A percentile compares a stretch with the other conserved stretches of the same genome.
Conservation (phyloP, 1,140 invertebrate species). For the Acyrthosiphon pisum region DNA sequence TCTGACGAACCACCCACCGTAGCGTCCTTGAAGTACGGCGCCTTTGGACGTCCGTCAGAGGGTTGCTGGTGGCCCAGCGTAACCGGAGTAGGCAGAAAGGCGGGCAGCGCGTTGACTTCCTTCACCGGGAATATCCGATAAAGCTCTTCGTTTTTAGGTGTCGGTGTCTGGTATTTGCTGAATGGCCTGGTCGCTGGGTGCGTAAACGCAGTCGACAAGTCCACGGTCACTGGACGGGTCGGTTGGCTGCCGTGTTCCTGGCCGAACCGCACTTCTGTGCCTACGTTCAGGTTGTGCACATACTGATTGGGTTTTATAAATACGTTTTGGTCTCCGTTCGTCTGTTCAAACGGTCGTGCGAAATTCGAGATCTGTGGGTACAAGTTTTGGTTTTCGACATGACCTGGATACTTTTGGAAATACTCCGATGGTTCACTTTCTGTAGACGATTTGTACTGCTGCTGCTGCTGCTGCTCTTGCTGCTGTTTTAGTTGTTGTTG, state of each 20-base stretch:
- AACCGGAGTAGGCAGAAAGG: not conserved
- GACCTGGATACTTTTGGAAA: constrained; percentile 42
- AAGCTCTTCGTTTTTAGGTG: constrained; percentile 30
- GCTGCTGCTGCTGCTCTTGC: not conserved
- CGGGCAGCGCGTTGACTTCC: constrained; percentile 16
- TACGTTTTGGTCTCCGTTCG: constrained; percentile 6
- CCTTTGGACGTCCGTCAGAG: not conserved
- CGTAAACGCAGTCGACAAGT: constrained; percentile 21
- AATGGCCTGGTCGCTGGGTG: constrained; percentile 44
- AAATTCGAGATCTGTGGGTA: constrained; percentile 31
- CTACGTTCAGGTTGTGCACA: constrained; percentile 37
- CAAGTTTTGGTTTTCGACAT: constrained; percentile 34
- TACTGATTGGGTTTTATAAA: constrained; percentile 44
- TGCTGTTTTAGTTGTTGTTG: constrained; percentile 1
- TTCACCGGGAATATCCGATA: constrained; percentile 47
- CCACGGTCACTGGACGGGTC: not conserved
- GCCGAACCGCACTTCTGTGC: constrained; percentile 33
- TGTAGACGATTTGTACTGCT: constrained; percentile 13
- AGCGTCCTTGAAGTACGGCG: not conserved
- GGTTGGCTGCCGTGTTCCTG: not conserved
- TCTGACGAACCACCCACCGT: not conserved
- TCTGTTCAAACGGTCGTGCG: constrained; percentile 39
- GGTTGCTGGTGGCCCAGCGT: not conserved
- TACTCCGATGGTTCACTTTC: not conserved
- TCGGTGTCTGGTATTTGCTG: constrained; percentile 37